Percentiles rank a stretch among this genome's conserved stretches.
Conservation (phyloP, 2,113 vertebrate species). For the Zapornia atra region DNA sequence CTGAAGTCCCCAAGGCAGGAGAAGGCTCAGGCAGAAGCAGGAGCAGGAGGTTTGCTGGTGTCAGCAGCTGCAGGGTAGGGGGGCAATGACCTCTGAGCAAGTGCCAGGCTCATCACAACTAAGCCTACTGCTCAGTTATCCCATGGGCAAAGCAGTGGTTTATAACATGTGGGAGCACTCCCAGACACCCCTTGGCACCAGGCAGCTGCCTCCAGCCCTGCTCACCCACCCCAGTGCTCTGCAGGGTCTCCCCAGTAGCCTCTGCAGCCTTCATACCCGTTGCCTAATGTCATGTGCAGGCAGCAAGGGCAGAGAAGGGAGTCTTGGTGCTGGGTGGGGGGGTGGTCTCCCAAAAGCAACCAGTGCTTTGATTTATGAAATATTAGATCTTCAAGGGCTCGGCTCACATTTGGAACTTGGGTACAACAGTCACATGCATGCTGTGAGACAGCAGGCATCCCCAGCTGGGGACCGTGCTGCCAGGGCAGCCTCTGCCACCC, state of each 20-base stretch:
- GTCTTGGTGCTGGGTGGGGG: background rate
- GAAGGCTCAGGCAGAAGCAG: background rate
- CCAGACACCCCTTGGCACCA: background rate
- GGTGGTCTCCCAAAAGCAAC: background rate
- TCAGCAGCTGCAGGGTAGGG: background rate
- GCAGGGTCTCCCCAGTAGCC: fast-evolving
- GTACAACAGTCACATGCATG: fast-evolving
- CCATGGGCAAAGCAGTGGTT: too few species aligned
- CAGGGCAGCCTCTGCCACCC: background rate
- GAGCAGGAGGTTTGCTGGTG: background rate
- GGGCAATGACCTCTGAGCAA: fast-evolving
- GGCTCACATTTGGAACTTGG: fast-evolving
- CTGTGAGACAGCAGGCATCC: background rate
- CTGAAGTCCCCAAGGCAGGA: background rate
- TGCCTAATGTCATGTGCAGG: background rate
- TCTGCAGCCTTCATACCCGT: background rate
- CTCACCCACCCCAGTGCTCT: background rate
- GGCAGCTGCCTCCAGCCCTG: background rate
- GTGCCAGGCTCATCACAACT: background rate
- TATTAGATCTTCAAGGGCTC: background rate
- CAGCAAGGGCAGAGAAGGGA: background rate
- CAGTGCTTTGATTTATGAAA: background rate
- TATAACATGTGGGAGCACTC: background rate
- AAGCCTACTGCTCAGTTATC: background rate
- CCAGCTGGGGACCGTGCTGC: fast-evolving